Evolutionary conservation across 2,888 invertebrate genomes (phyloP).

Genomic region (Teinopalpus imperialis): DNA sequence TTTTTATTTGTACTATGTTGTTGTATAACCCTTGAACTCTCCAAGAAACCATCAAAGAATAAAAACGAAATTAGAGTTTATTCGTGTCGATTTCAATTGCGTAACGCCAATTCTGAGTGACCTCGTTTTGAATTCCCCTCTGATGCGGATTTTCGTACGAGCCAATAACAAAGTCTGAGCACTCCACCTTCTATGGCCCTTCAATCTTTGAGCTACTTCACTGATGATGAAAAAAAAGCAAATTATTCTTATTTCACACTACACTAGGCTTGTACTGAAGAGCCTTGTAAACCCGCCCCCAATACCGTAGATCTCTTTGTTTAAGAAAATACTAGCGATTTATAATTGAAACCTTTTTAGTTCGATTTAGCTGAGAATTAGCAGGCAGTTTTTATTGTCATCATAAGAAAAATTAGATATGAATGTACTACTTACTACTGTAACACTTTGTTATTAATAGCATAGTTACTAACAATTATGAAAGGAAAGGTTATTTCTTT

Average conservation of each 20-base stretch:
- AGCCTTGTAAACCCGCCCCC: slow-evolving; percentile 47
- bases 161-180: slow-evolving; percentile 77
- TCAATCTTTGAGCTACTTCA: slow-evolving; percentile 61
- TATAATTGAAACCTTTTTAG: slow-evolving; percentile 56
- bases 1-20: not conserved
- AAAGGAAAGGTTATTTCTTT: no score
- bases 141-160: slow-evolving; percentile 52
- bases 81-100: slow-evolving; percentile 24
- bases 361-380: slow-evolving; percentile 46
- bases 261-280: slow-evolving; percentile 49
- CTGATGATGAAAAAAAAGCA: slow-evolving; percentile 68
- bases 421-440: no score
- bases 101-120: slow-evolving; percentile 43
- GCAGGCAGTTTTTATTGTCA: no score
- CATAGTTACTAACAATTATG: no score
- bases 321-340: slow-evolving; percentile 44
- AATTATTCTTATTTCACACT: slow-evolving; percentile 71
- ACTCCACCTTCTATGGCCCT: slow-evolving; percentile 67
- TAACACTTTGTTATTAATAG: no score
- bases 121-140: slow-evolving; percentile 68
- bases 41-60: slow-evolving; percentile 21
- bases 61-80: slow-evolving; percentile 23
- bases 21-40: not conserved
- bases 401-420: no score
- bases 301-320: slow-evolving; percentile 47